Percentiles rank a stretch among this genome's conserved stretches.
These are phyloP conservation scores for Macroramphosus scolopax DNA, from an alignment of 2,797 vertebrate genomes.

Conservation along the genomic window DNA sequence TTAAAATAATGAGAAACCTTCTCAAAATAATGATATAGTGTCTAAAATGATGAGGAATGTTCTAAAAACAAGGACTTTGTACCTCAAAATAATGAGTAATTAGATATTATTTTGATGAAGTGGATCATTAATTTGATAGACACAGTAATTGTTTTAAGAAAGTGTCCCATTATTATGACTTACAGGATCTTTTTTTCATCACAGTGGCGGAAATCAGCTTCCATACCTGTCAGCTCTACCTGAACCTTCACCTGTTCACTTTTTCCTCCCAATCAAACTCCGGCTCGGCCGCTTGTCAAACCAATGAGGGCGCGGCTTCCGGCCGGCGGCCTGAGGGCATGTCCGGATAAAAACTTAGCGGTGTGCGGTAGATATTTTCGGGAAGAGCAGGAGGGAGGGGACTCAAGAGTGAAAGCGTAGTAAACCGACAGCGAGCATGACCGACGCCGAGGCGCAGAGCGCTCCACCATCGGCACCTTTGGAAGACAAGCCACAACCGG, in stretches of 20 bases:
- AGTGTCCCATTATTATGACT: too few species aligned
- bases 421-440: conserved; percentile 69
- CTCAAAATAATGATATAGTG: not conserved
- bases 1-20: not conserved
- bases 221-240: conserved; percentile 12
- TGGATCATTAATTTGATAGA: too few species aligned
- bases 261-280: conserved; percentile 28
- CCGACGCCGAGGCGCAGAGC: conserved; percentile 75
- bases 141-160: too few species aligned
- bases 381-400: conserved; percentile 58
- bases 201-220: not conserved
- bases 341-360: conserved; percentile 74
- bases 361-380: conserved; percentile 41
- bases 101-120: too few species aligned
- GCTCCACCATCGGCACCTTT: conserved; percentile 60
- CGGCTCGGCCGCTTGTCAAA: conserved; percentile 24
- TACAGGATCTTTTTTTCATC: not conserved
- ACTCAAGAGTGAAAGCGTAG: conserved; percentile 24
- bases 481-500: conserved; percentile 70
- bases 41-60: not conserved
- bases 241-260: conserved; percentile 43
- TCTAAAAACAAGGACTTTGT: not conserved
- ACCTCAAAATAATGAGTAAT: too few species aligned
- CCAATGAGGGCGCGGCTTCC: conserved; percentile 66
- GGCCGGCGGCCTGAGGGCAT: conserved; percentile 37